Evolutionary conservation across 1,140 invertebrate species (phyloP), one percentile per base, ranked within the genome.

Genomic region (Anthonomus grandis): DNA sequence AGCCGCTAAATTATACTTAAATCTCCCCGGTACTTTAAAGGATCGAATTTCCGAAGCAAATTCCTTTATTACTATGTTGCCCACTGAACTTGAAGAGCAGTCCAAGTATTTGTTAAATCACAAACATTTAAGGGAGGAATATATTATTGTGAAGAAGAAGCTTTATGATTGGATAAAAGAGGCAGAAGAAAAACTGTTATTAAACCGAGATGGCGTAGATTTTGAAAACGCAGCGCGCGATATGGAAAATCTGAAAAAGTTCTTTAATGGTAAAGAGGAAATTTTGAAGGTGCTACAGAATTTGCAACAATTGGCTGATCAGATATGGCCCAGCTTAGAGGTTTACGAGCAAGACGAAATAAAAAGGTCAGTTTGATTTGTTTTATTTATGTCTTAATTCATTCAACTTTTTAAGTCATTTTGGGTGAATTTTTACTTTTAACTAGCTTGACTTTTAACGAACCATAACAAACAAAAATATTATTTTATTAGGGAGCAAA

Each of bases 161-260:
- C 80, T 96, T 2, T 85, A 83, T 57, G 81, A 81, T 25, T 97
- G 93, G 93, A 83, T 94, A 0, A 83, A 86, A 57, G 89, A 93
- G 64, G 91, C 92, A 2, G 85, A 89, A 59, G 81, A 86, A 44
- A 79, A 87, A 18, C 69, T 96, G 5, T 81, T 87, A 58, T 84
- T 85, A 61, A 83, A 86, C 54, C 88, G 90, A 66, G 84, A 88
- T 59, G 92, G 91, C 31, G 84, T 92, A 18, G 90, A 96, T 70
- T 94, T 92, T 70, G 87, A 91, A 63, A 92, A 89, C 62, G 84
- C 94, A 4, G 76, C 86, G 18, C 78, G 81, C 6, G 89, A 93
- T 66, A 75, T 96, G 9, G 86, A 91, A 69, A 88, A 95, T 63
- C 90, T 93, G 66, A 90, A 91, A 74, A 82, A 83, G 19, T 93